Percentiles rank a stretch among this genome's conserved stretches.
Conservation (phyloP, 2,797 vertebrate species). For the Enteromius viviparus region DNA sequence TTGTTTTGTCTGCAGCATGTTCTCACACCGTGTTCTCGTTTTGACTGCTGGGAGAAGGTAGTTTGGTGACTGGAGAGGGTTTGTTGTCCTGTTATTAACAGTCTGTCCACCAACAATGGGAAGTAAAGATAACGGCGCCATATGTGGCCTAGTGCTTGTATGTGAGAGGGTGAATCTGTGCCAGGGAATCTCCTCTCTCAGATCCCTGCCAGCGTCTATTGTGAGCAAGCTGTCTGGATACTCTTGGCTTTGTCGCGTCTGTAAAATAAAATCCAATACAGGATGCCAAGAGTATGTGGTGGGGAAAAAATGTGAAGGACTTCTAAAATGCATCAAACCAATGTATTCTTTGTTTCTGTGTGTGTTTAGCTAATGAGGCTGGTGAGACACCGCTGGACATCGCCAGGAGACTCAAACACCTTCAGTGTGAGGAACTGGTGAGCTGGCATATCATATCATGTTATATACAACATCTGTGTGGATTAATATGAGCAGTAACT, state of each 20-base stretch:
- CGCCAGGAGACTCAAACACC: slow-evolving; percentile 90
- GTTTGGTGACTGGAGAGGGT: slow-evolving; percentile 40
- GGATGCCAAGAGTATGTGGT: not conserved
- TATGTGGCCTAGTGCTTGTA: slow-evolving; percentile 45
- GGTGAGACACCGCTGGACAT: slow-evolving; percentile 97
- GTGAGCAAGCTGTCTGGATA: slow-evolving; percentile 32
- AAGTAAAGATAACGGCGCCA: slow-evolving; percentile 48
- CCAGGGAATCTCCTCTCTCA: slow-evolving; percentile 34
- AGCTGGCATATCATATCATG: slow-evolving; percentile 61
- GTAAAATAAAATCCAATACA: not conserved
- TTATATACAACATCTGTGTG: not conserved
- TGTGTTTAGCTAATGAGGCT: slow-evolving; percentile 87
- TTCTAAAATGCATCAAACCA: not conserved
- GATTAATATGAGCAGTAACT: not conserved
- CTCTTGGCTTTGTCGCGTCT: slow-evolving; percentile 9
- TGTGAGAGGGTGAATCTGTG: slow-evolving; percentile 50
- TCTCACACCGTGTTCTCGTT: slow-evolving; percentile 26
- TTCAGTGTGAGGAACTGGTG: slow-evolving; percentile 97
- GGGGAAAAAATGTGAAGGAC: not conserved
- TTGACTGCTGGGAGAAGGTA: slow-evolving; percentile 38
- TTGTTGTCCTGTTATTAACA: slow-evolving; percentile 64
- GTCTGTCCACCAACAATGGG: slow-evolving; percentile 60
- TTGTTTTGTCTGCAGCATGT: slow-evolving; percentile 37
- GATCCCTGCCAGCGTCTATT: slow-evolving; percentile 25
- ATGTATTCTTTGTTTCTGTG: not conserved